A percentile compares a stretch with the other conserved stretches of the same genome.
phyloP scores from a whole-genome alignment of 2,113 vertebrate species.

The Otis tarda region DNA sequence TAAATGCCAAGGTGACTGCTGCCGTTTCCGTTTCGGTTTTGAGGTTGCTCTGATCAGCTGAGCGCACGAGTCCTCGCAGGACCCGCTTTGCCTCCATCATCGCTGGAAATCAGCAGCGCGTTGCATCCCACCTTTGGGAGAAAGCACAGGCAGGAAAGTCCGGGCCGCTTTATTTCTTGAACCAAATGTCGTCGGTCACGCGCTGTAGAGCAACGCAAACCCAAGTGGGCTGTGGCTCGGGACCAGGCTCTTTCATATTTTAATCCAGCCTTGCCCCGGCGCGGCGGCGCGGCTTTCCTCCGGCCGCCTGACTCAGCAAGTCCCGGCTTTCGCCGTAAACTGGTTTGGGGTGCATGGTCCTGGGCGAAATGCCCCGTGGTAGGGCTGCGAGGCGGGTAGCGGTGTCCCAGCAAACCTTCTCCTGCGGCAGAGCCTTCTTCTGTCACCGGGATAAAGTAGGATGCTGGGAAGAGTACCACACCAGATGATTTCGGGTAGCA shows the following conservation, averaged over 20 bases:
- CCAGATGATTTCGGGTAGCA: fast-evolving
- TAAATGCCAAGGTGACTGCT: background rate
- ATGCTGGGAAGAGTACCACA: fast-evolving
- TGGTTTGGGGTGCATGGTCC: background rate
- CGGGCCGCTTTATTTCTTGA: slow-evolving; percentile 17
- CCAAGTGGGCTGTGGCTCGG: background rate
- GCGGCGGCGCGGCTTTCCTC: background rate
- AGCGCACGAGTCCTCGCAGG: fast-evolving
- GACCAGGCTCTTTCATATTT: slow-evolving; percentile 1
- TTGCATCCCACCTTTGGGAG: background rate
- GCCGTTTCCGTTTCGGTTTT: background rate
- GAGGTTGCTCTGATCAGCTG: background rate
- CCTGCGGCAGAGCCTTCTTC: background rate
- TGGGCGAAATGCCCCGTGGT: fast-evolving
- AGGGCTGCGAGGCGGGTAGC: background rate
- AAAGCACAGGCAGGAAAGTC: background rate
- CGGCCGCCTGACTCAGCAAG: background rate
- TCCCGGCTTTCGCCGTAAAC: background rate
- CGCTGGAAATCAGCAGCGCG: fast-evolving
- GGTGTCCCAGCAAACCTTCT: background rate
- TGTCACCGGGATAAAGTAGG: fast-evolving
- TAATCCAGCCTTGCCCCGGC: slow-evolving; percentile 24
- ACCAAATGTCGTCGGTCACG: background rate
- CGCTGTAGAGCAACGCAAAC: background rate
- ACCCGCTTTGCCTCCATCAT: fast-evolving